Evolutionary conservation across 2,113 vertebrate species (phyloP).

Genomic region (Oncorhynchus gorbuscha): DNA sequence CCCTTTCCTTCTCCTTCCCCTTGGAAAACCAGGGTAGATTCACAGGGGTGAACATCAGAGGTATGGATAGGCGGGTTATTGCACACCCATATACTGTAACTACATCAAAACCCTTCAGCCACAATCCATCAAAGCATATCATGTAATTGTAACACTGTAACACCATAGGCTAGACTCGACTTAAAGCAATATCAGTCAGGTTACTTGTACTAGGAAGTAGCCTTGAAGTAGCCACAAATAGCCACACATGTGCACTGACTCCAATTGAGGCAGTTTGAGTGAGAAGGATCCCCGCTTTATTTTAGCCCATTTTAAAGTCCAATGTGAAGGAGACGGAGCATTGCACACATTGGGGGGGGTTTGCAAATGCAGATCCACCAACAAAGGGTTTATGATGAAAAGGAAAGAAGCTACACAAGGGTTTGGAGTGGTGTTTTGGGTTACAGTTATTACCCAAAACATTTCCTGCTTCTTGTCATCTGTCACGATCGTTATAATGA

Average conservation of each 20-base stretch:
- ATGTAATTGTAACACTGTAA: no score
- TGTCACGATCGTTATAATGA: no score
- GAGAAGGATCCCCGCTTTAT: not conserved
- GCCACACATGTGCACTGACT: not conserved
- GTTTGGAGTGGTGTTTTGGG: conserved; percentile 37
- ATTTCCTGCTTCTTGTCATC: conserved; percentile 43
- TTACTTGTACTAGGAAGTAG: not conserved
- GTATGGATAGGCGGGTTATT: no score
- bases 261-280: not conserved
- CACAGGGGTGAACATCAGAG: conserved; percentile 18
- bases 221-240: no score
- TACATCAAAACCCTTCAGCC: not conserved
- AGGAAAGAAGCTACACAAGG: conserved; percentile 39
- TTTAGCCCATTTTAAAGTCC: not conserved
- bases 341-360: not conserved
- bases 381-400: conserved; percentile 63
- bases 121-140: no score
- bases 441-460: conserved; percentile 45
- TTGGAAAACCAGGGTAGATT: conserved; percentile 68
- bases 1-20: conserved; percentile 87
- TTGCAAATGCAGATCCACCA: conserved; percentile 48
- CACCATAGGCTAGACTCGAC: not conserved
- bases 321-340: conserved; percentile 10
- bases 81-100: not conserved
- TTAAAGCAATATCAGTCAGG: not conserved